Evolutionary conservation across 2,888 invertebrate genomes (phyloP).

Genomic region (Cancer borealis): DNA sequence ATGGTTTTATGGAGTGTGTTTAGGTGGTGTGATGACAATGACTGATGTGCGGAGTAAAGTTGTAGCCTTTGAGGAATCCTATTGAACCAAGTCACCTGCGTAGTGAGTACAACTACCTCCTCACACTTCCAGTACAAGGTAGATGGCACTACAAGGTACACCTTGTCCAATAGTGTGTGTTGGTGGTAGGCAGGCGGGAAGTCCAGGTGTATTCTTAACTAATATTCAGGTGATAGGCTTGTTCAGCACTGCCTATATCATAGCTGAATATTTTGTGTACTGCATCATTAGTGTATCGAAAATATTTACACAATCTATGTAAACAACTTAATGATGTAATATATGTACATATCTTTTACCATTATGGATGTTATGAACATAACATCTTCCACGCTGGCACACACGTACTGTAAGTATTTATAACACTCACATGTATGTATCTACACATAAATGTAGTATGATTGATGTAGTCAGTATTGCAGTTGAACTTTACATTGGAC

Average conservation of each 20-base stretch:
- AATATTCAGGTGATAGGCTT: background rate
- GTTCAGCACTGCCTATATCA: background rate
- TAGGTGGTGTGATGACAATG: conserved; percentile 18
- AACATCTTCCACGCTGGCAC: background rate
- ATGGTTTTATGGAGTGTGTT: conserved; percentile 35
- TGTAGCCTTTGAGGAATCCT: background rate
- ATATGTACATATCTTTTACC: background rate
- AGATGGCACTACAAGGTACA: background rate
- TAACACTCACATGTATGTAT: background rate
- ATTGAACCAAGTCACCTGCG: background rate
- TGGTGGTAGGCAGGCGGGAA: background rate
- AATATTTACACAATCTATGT: background rate
- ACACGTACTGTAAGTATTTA: background rate
- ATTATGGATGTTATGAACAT: background rate
- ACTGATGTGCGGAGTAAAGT: background rate
- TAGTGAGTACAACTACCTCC: background rate
- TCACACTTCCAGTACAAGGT: background rate
- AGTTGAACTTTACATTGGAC: conserved; percentile 11
- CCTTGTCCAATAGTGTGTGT: background rate
- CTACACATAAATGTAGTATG: background rate
- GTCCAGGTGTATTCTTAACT: background rate
- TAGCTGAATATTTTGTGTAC: background rate
- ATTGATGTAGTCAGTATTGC: background rate
- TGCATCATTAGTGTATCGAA: background rate
- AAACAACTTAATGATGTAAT: background rate